Base-by-base conservation (phyloP, 2,888 invertebrate species). In the Lacanobia oleracea region DNA sequence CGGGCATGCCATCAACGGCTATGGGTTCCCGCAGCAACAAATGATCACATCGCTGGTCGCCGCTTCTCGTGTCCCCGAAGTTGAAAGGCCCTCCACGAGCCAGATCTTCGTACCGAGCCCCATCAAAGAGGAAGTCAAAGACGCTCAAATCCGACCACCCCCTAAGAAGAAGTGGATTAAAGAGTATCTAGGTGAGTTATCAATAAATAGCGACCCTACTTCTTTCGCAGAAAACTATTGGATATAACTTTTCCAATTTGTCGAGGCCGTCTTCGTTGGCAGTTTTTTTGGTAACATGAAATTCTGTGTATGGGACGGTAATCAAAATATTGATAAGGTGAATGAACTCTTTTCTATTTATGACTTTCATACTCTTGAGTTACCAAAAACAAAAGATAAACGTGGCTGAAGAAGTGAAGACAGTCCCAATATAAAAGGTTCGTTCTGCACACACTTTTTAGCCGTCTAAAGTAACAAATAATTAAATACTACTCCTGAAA, bases 141-240 rank as follows among this genome's bases (percentile, higher is more conserved):
- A 92, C 57, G 82, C 87, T 81, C 84, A 88, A 81, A 93, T 88
- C 37, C 88, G 91, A 74, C 96, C 97, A 51, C 97, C 97, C 69
- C 97, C 97, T 57, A 97, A 97, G 94, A 97, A 97, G 95, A 97
- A 97, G 91, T 97, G 97, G 97, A 97, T 97, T 82, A 97, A 96
- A 87, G 97, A 97, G 89, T 97, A 97, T 91, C 93, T 97, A 86
- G 97, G 97, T 95, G 93, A 97, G 97, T 93, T 72, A 61, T 53
- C 51, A 33, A 65, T 61, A 66, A 51, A 72, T 54, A 70, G 54
- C 54, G 43, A 70, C 23, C 54, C 53, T 82, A 64, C 50, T 75
- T 50, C 23, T 63, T 65, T 75, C 45, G 59, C 27, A 40, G 37
- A 64, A 37, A 45, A 37, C 37, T 56, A 45, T 43, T 67, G 18